A percentile compares a stretch with the other conserved stretches of the same genome.
Conservation (phyloP, 2,113 vertebrate species). For the Sturnus vulgaris region DNA sequence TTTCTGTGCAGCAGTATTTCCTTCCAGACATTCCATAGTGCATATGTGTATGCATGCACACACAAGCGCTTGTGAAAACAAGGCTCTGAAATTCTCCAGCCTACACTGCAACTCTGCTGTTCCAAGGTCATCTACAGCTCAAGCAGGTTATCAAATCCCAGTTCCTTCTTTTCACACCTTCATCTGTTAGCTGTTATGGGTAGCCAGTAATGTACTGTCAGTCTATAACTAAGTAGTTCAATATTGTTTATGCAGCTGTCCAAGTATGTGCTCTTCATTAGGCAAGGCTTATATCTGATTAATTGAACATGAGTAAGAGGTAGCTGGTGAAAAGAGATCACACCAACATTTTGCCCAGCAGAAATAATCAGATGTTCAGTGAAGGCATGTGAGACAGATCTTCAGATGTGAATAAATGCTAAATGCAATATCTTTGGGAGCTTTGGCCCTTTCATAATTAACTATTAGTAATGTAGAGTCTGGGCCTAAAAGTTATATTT, state of each 20-base stretch:
- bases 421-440: neutral
- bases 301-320: neutral
- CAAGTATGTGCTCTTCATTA: neutral
- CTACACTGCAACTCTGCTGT: neutral
- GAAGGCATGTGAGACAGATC: neutral
- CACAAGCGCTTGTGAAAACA: neutral
- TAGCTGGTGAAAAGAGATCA: neutral
- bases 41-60: rapidly evolving
- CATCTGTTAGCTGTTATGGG: neutral
- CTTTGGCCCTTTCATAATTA: neutral
- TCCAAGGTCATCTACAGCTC: neutral
- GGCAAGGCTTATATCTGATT: neutral
- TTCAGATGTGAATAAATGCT: neutral
- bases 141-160: neutral
- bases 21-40: neutral
- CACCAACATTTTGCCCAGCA: neutral
- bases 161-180: neutral
- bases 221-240: neutral
- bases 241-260: neutral
- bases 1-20: neutral
- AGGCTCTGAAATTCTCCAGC: neutral
- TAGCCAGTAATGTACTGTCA: neutral
- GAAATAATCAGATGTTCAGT: neutral
- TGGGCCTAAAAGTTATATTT: neutral
- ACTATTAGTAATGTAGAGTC: neutral